Base-by-base conservation (phyloP, 64 coral and sea anemone species). In the Montipora cactus region DNA sequence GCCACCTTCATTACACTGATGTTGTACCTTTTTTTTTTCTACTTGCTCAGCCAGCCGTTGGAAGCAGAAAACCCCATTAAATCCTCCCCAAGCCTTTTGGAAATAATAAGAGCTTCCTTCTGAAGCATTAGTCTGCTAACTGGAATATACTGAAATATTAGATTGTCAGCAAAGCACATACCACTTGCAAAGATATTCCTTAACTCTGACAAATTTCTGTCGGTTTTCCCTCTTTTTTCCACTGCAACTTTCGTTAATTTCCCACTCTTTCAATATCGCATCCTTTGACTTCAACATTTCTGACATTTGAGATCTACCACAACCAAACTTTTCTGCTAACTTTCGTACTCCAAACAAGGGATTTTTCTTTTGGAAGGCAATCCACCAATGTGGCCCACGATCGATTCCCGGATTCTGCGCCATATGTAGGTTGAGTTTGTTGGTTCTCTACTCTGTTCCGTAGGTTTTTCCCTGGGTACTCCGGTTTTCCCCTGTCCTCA, bases 261-360 rank as follows among this genome's bases (percentile, higher is more conserved):
- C 19, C 71, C 71, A 84, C 47, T 66, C 52, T 81, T 52, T 12
- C 49, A 84, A 58, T 59, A 92, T 73, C 19, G 44, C 45, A 66
- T 79, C 75, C 52, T 87, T 11, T 44, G 59, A 15, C 62, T 57
- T 57, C 47, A 87, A 19, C 10, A 78, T 87, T 18, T 44, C 46
- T 76, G 23, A 14, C 16, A 93, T 44, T 45, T 93, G 82, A 20
- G 74, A 87, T 28, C 78, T 86, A 9, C 82, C 91, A 58, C 72
- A 78, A 46, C 74, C 74, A 93, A 93, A 93, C 62, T 67, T 77
- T 44, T 87, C 83, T 77, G 70, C 91, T 47, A 87, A 18, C 78
- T 93, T 93, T 61, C 82, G 84, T 25, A 64, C 18, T 25, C 83
- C 73, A 19, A 87, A 64, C 51, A 10, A 75, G 84, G 83, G 73